Evolutionary conservation across 2,113 vertebrate species (phyloP).

Genomic region (Heloderma charlesbogerti): DNA sequence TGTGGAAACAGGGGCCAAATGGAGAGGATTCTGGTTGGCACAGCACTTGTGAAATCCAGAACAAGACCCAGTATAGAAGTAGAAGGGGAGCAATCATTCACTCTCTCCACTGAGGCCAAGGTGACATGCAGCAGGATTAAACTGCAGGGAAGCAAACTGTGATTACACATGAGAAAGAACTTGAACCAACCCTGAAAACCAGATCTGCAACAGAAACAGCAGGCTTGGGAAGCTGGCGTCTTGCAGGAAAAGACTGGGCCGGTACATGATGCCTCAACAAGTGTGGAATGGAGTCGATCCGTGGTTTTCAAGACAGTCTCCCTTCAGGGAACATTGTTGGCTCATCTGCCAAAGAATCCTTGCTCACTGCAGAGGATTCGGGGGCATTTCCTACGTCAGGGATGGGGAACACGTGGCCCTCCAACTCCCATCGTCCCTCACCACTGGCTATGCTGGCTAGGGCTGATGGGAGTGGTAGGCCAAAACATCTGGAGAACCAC

Average conservation of each 20-base stretch:
- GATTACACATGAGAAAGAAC: neutral
- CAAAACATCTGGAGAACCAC: too few relatives aligned
- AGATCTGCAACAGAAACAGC: neutral
- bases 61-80: neutral
- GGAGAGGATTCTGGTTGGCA: constrained; percentile 40
- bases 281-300: neutral
- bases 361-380: neutral
- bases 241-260: neutral
- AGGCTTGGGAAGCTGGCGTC: neutral
- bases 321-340: neutral
- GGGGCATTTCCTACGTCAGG: too few relatives aligned
- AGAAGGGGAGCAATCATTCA: neutral
- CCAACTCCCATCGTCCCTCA: too few relatives aligned
- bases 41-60: neutral
- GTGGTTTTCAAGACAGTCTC: neutral
- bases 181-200: neutral
- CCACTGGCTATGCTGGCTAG: too few relatives aligned
- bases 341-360: neutral
- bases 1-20: constrained; percentile 69
- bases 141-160: neutral
- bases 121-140: neutral
- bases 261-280: neutral
- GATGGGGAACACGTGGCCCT: too few relatives aligned
- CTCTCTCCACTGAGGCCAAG: neutral
- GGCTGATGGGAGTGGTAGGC: too few relatives aligned